Percentiles rank a stretch among this genome's conserved stretches.
phyloP scores from a whole-genome alignment of 2,797 vertebrate genomes.

The Sebastolobus alascanus region DNA sequence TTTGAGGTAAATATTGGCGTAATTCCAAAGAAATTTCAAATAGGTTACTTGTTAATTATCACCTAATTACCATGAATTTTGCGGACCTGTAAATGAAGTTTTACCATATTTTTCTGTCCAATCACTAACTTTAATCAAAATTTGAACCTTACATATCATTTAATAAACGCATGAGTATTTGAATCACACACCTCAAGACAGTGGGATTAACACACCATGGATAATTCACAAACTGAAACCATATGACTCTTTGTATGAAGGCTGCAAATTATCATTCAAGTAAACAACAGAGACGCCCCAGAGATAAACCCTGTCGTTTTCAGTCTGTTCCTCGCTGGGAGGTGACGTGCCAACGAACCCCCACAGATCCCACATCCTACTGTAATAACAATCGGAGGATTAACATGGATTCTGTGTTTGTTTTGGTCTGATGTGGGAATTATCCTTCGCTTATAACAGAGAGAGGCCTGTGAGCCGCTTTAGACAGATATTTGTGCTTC shows the following conservation, averaged over 20 bases:
- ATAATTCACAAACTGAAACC: conserved; percentile 25
- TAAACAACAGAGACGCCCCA: conserved; percentile 28
- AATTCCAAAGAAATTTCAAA: too few relatives aligned
- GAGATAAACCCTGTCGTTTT: conserved; percentile 33
- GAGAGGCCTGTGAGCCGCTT: background rate
- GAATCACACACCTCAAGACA: background rate
- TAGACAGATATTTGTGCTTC: background rate
- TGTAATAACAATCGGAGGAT: conserved; percentile 55
- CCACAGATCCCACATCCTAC: conserved; percentile 24
- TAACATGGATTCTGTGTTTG: conserved; percentile 53
- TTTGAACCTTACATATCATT: background rate
- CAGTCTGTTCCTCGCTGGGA: conserved; percentile 19
- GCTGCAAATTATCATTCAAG: conserved; percentile 29
- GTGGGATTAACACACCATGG: conserved; percentile 1
- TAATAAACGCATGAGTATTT: background rate
- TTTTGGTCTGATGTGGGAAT: conserved; percentile 40
- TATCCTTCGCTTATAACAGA: conserved; percentile 1
- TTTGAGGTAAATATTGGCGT: too few relatives aligned
- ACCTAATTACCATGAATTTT: too few relatives aligned
- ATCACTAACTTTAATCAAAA: background rate
- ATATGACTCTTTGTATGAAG: background rate
- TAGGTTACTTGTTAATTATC: too few relatives aligned
- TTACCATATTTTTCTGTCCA: background rate
- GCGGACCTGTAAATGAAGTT: too few relatives aligned
- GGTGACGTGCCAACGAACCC: conserved; percentile 17